Conservation (phyloP, 1,140 invertebrate species). For the Penaeus vannamei region DNA sequence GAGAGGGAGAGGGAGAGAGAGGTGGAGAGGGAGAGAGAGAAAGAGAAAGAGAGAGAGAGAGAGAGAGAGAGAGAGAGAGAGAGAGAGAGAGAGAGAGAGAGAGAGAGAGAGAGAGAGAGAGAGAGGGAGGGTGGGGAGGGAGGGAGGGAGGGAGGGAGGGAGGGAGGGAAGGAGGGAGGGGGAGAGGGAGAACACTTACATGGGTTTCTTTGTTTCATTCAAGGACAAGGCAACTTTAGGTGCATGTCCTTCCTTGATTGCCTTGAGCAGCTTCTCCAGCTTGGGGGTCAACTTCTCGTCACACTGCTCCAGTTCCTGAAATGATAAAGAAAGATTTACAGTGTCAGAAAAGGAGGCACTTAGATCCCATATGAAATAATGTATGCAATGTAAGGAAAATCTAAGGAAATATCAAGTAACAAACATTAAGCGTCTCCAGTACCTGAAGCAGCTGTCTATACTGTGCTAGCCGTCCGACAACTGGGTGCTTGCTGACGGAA, state of each 20-base stretch:
- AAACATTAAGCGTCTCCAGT: neutral
- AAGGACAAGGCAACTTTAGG: too few species aligned
- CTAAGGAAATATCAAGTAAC: neutral
- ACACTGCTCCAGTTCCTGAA: slow-evolving; percentile 13
- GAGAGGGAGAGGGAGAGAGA: too few species aligned
- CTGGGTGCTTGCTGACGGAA: slow-evolving; percentile 34
- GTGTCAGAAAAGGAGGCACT: neutral
- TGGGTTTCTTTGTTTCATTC: too few species aligned
- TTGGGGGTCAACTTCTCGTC: slow-evolving; percentile 5
- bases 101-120: too few species aligned
- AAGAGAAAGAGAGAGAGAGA: too few species aligned
- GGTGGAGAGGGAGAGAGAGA: too few species aligned
- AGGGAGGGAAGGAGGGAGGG: too few species aligned
- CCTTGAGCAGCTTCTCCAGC: slow-evolving; percentile 4
- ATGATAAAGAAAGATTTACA: neutral
- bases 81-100: too few species aligned
- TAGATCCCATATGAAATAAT: neutral
- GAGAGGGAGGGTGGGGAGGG: too few species aligned
- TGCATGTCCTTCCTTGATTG: neutral
- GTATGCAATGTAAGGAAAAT: neutral
- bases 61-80: too few species aligned
- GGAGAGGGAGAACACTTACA: too few species aligned
- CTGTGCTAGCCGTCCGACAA: slow-evolving; percentile 41
- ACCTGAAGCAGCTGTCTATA: slow-evolving; percentile 57
- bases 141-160: too few species aligned